These are phyloP conservation scores for Scytalopus superciliaris DNA, from an alignment of 2,113 vertebrate species.

Conservation along the genomic window DNA sequence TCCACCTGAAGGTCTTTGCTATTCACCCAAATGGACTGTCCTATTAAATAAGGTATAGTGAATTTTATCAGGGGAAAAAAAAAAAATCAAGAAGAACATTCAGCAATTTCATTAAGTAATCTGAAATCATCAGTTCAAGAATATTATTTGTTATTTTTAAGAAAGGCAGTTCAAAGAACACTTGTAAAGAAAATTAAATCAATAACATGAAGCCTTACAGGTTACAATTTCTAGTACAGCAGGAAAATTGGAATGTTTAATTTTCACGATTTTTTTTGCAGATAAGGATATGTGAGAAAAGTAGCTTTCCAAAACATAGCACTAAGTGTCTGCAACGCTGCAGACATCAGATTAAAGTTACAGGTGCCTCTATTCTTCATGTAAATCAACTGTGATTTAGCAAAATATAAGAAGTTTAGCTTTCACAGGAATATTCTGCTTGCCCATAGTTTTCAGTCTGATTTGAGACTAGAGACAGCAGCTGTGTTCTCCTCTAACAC, in stretches of 20 bases:
- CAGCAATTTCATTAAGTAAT: background rate
- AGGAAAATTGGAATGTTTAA: background rate
- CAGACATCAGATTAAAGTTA: background rate
- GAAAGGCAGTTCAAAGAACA: background rate
- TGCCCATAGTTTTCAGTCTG: background rate
- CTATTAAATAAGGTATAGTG: background rate
- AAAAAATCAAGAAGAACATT: background rate
- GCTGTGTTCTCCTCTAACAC: background rate
- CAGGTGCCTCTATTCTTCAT: background rate
- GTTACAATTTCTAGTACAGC: background rate
- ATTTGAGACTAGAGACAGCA: background rate
- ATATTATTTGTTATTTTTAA: background rate
- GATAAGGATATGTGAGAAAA: background rate
- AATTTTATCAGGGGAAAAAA: background rate
- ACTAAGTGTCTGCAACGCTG: background rate
- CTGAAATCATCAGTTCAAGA: background rate
- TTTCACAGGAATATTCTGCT: background rate
- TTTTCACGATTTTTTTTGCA: background rate
- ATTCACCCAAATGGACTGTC: background rate
- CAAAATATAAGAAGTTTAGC: background rate
- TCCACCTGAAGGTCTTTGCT: background rate
- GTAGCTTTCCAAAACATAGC: background rate
- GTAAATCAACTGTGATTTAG: background rate
- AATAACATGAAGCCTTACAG: background rate
- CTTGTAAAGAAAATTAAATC: background rate